Conservation (phyloP, 2,113 vertebrate genomes). For the Passer domesticus region DNA sequence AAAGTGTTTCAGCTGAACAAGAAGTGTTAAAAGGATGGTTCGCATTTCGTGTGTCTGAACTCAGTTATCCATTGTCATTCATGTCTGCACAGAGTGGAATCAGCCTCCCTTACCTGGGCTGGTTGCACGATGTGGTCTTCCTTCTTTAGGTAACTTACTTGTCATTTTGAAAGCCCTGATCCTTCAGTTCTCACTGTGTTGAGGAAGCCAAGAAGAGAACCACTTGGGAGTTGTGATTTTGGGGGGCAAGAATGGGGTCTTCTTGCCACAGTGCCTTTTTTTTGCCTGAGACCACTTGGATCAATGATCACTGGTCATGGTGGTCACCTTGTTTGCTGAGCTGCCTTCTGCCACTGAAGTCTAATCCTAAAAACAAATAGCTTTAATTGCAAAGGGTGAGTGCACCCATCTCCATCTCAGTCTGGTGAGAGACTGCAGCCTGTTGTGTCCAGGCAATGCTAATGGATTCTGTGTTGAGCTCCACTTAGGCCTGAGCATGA, state of each 20-base stretch:
- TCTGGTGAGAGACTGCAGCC: not conserved
- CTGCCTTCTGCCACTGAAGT: not conserved
- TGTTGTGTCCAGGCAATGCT: not conserved
- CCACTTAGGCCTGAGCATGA: not conserved
- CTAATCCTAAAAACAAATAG: not conserved
- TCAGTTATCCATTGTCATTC: not conserved
- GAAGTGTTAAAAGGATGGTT: not conserved
- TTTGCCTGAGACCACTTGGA: not conserved
- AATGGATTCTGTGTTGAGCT: not conserved
- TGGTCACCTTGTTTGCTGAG: not conserved
- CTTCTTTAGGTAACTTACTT: not conserved
- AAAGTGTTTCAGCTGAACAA: not conserved
- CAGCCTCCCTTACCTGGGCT: not conserved
- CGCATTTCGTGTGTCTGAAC: not conserved
- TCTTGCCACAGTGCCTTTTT: not conserved
- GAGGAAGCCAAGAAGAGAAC: not conserved
- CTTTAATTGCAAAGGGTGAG: not conserved
- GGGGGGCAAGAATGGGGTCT: not conserved
- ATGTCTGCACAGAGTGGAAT: not conserved
- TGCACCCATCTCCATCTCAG: not conserved
- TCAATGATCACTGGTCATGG: not conserved
- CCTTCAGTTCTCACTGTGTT: not conserved
- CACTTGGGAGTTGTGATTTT: accelerated
- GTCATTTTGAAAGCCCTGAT: not conserved
- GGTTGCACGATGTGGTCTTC: not conserved